A percentile compares a stretch with the other conserved stretches of the same genome.
These are phyloP conservation scores for Haliclona indistincta DNA, from an alignment of 37 sponge, comb jelly and placozoan genomes.

Conservation along the genomic window DNA sequence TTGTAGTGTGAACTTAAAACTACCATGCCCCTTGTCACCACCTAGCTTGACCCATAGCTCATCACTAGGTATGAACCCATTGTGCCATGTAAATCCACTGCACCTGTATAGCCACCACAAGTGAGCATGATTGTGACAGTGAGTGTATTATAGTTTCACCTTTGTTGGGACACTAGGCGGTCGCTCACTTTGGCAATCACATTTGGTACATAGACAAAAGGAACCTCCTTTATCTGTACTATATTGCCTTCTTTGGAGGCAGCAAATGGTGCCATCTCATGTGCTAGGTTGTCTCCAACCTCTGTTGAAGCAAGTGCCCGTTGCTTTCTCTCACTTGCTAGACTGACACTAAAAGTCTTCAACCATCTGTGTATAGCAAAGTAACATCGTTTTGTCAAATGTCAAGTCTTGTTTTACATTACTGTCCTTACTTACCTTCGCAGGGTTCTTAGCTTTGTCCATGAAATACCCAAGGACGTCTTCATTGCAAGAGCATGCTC, in stretches of 20 bases:
- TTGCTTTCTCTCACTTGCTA: conserved; percentile 6
- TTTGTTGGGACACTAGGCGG: not conserved
- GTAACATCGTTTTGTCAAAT: too few relatives aligned
- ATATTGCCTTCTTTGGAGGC: not conserved
- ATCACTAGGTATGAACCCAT: too few relatives aligned
- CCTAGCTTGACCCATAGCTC: too few relatives aligned
- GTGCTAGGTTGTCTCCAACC: not conserved
- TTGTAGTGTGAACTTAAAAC: not conserved
- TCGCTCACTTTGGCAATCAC: conserved; percentile 2
- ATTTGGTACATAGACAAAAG: conserved; percentile 7
- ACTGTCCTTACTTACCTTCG: conserved; percentile 14
- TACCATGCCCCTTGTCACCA: too few relatives aligned
- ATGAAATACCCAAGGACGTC: conserved; percentile 4
- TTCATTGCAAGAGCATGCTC: conserved; percentile 10
- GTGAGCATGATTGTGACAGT: too few relatives aligned
- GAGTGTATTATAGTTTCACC: too few relatives aligned
- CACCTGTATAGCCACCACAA: too few relatives aligned
- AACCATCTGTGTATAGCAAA: not conserved
- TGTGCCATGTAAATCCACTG: too few relatives aligned
- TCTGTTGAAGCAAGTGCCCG: not conserved
- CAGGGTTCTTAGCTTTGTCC: conserved; percentile 5
- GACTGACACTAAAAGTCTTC: not conserved
- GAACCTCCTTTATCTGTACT: conserved; percentile 13
- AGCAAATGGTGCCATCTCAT: conserved; percentile 4
- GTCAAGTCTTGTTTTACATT: not conserved